These are phyloP conservation scores for Chrysotoxum bicinctum DNA, from an alignment of 2,888 invertebrate species.

Conservation along the genomic window DNA sequence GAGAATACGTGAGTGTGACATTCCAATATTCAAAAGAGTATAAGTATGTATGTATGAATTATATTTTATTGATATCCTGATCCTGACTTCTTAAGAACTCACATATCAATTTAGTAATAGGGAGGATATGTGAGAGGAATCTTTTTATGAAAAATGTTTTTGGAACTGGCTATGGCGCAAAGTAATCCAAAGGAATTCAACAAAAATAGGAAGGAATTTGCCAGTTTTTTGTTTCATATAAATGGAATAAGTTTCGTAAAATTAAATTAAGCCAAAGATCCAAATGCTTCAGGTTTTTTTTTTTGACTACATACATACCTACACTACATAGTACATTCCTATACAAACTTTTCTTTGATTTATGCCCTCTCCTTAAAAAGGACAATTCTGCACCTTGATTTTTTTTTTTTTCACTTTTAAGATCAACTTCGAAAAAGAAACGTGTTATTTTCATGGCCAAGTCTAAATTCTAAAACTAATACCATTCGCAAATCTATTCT, in stretches of 20 bases:
- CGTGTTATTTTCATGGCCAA: too few species aligned
- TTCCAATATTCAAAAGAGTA: conserved; percentile 39
- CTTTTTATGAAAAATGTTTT: conserved; percentile 14
- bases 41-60: conserved; percentile 29
- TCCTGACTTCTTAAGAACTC: neutral
- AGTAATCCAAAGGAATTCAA: neutral
- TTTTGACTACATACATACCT: too few species aligned
- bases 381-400: too few species aligned
- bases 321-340: too few species aligned
- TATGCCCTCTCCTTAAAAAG: too few species aligned
- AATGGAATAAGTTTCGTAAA: neutral
- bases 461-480: too few species aligned
- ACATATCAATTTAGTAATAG: neutral
- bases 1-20: conserved; percentile 34
- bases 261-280: too few species aligned
- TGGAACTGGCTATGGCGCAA: neutral
- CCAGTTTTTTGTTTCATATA: neutral
- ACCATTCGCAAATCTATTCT: too few species aligned
- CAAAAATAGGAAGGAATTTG: neutral
- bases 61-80: conserved; percentile 17
- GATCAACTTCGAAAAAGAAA: too few species aligned
- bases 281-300: too few species aligned
- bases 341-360: too few species aligned
- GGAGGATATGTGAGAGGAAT: conserved; percentile 26
- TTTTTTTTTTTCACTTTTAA: too few species aligned